Percentiles rank a stretch among this genome's conserved stretches.
phyloP scores from a whole-genome alignment of 2,113 vertebrate genomes.

The Octodon degus region DNA sequence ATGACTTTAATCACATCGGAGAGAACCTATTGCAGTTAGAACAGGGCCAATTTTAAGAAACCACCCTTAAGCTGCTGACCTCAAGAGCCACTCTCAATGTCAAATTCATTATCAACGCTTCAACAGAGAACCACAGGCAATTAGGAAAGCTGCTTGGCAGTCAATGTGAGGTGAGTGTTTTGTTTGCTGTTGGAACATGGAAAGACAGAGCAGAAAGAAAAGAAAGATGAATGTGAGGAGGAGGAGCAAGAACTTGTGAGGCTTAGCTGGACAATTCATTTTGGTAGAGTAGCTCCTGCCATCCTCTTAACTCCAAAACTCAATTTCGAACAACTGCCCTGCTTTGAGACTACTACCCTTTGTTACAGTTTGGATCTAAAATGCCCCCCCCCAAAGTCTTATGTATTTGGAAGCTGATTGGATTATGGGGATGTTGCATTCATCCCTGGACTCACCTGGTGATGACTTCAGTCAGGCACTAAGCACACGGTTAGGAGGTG shows the following conservation, averaged over 20 bases:
- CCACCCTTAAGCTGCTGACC: background rate
- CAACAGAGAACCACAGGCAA: background rate
- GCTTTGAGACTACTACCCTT: too few relatives aligned
- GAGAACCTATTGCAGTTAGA: background rate
- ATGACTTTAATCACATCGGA: background rate
- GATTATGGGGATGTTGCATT: too few relatives aligned
- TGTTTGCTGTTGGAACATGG: background rate
- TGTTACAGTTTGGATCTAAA: too few relatives aligned
- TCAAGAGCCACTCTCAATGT: background rate
- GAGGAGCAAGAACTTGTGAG: background rate
- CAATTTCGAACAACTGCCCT: background rate
- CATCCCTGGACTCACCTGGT: too few relatives aligned
- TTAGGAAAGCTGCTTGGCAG: background rate
- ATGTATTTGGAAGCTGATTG: too few relatives aligned
- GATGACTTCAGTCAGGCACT: too few relatives aligned
- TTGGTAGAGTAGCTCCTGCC: background rate
- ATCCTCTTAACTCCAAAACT: background rate
- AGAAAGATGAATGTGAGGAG: background rate
- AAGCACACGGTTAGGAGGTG: too few relatives aligned
- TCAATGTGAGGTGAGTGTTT: background rate
- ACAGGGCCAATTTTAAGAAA: background rate
- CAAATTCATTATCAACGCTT: background rate
- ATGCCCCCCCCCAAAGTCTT: too few relatives aligned
- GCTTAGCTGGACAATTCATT: background rate
- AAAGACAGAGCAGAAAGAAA: background rate